Conservation (phyloP, 2,113 vertebrate genomes). For the Lamprotornis superbus region DNA sequence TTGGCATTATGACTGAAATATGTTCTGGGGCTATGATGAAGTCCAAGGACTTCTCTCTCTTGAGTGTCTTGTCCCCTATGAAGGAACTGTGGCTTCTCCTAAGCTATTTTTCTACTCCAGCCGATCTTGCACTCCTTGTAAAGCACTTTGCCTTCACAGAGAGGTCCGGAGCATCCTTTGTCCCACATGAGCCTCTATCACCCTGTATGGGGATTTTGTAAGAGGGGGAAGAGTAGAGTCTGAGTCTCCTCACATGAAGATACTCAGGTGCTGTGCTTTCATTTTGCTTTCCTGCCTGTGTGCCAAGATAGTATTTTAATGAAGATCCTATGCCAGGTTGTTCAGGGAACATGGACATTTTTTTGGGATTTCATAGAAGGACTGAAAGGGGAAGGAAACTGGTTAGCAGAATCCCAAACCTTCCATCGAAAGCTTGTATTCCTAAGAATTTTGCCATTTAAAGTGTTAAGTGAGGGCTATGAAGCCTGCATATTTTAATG, state of each 20-base stretch:
- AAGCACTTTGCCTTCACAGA: not conserved
- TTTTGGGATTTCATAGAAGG: not conserved
- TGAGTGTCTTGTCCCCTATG: fast-evolving
- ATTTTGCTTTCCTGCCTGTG: not conserved
- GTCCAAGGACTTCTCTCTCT: not conserved
- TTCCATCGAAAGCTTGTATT: not conserved
- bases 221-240: not conserved
- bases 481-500: not conserved
- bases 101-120: not conserved
- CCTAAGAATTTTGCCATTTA: not conserved
- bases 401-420: not conserved
- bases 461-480: not conserved
- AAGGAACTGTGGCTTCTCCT: not conserved
- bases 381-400: not conserved
- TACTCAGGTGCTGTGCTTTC: not conserved
- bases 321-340: not conserved
- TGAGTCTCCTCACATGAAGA: not conserved
- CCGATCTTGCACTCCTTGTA: not conserved
- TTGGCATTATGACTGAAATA: not conserved
- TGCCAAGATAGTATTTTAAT: not conserved
- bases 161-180: not conserved
- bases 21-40: not conserved
- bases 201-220: not conserved
- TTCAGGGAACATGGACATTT: not conserved
- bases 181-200: fast-evolving